A percentile compares a stretch with the other conserved stretches of the same genome.
phyloP scores from a whole-genome alignment of 1,140 invertebrate species.

The Oncopeltus fasciatus region DNA sequence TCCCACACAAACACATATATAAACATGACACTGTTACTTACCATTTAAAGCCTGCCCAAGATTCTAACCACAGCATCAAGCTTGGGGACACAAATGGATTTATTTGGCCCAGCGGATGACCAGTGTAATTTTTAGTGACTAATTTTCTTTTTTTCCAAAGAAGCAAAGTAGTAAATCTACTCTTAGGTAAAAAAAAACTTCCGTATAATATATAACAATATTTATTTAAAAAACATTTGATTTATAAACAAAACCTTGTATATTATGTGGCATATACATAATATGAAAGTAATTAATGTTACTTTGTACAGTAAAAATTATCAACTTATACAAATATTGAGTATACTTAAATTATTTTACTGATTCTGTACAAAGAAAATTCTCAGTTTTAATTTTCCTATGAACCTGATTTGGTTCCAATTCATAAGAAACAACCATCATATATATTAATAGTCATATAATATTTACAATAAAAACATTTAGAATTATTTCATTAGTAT shows the following conservation, averaged over 20 bases:
- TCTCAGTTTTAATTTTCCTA: conserved; percentile 3
- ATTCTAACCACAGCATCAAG: no score
- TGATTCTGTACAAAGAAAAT: conserved; percentile 4
- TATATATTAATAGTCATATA: conserved; percentile 4
- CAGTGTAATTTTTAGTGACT: no score
- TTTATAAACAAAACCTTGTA: conserved; percentile 14
- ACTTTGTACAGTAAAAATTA: conserved; percentile 7
- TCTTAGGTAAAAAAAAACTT: no score
- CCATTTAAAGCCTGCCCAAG: no score
- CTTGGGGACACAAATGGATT: no score
- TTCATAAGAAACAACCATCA: background rate
- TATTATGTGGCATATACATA: conserved; percentile 18
- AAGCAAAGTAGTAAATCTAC: no score
- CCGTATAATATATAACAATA: conserved; percentile 16
- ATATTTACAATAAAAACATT: conserved; percentile 16
- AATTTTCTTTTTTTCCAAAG: no score
- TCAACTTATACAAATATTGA: background rate
- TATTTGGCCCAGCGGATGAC: no score
- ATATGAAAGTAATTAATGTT: conserved; percentile 16
- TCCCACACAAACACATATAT: no score
- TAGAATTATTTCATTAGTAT: conserved; percentile 14
- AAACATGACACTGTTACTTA: no score
- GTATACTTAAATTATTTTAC: conserved; percentile 5
- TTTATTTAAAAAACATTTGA: conserved; percentile 19
- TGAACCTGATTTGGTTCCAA: conserved; percentile 7